Conservation (phyloP, 2,113 vertebrate genomes). For the Hipposideros armiger region DNA sequence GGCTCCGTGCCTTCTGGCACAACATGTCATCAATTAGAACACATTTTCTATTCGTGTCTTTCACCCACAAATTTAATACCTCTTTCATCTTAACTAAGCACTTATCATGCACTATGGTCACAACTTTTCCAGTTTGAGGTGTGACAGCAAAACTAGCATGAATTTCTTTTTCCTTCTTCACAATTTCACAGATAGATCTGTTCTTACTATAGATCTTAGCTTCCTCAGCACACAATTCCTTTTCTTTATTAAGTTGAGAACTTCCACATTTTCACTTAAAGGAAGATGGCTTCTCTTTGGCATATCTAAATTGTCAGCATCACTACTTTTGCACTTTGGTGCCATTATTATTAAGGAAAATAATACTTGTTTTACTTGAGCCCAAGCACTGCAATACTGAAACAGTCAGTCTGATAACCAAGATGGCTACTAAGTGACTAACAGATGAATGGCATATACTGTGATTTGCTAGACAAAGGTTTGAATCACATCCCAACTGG, state of each 20-base stretch:
- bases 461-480: not conserved
- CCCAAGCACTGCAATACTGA: not conserved
- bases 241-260: not conserved
- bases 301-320: not conserved
- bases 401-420: not conserved
- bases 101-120: not conserved
- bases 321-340: not conserved
- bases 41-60: not conserved
- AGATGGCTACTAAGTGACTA: not conserved
- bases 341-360: not conserved
- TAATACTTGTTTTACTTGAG: not conserved
- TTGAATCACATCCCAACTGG: not conserved
- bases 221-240: not conserved
- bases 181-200: not conserved
- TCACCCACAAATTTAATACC: too few species aligned
- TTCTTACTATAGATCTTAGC: not conserved
- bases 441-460: not conserved
- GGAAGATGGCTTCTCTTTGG: not conserved
- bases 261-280: not conserved
- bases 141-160: not conserved
- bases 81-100: not conserved
- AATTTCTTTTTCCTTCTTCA: not conserved
- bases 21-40: not conserved
- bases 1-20: not conserved
- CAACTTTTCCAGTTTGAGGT: not conserved